Evolutionary conservation across 2,113 vertebrate genomes (phyloP), one percentile per base, ranked within the genome.

Genomic region (Porphyrio hochstetteri): DNA sequence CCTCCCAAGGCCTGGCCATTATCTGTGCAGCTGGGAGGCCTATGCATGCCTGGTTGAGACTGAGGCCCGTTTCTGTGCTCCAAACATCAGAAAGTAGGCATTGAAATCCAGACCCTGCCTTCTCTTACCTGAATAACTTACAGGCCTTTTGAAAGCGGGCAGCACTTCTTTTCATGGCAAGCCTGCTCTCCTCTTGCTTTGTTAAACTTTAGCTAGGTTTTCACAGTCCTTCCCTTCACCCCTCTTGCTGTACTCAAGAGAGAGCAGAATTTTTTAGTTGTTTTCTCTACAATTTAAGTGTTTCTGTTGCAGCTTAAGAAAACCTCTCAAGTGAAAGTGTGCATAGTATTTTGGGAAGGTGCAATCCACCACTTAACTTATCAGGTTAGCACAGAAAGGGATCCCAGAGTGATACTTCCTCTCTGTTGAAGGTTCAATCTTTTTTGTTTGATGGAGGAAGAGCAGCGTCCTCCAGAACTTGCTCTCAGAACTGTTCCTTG

Each of bases 111-210:
- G 46, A 59, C 71, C 19, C 52, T 36, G 90, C n/a, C 27, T 88
- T 92, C 82, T 86, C 28, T 78, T 67, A 53, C 59, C 72, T 88
- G 92, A 90, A 92, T 88, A 88, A 87, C 61, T 89, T 71, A 10
- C 16, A 44, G 44, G 35, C 12, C 72, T 82, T 94, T 88, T 86
- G 83, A 55, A 57, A 86, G 82, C 2, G 2, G 63, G 68, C 46
- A 94, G 75, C 79, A 35, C n/a, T 80, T 91, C 53, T 74, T 85
- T 88, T 92, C 90, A 80, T 16, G 11, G 67, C 1, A 0, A 63
- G n/a, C 40, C 68, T 70, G 50, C n/a, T 86, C 36, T 82, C 21
- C 46, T 53, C 81, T 91, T 74, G 80, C 83, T 93, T 94, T 92
- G 35, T 92, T 79, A 79, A 93, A 36, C 31, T 85, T 50, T 38